These are phyloP conservation scores for Drepana falcataria DNA, from an alignment of 2,888 invertebrate genomes.

Conservation along the genomic window DNA sequence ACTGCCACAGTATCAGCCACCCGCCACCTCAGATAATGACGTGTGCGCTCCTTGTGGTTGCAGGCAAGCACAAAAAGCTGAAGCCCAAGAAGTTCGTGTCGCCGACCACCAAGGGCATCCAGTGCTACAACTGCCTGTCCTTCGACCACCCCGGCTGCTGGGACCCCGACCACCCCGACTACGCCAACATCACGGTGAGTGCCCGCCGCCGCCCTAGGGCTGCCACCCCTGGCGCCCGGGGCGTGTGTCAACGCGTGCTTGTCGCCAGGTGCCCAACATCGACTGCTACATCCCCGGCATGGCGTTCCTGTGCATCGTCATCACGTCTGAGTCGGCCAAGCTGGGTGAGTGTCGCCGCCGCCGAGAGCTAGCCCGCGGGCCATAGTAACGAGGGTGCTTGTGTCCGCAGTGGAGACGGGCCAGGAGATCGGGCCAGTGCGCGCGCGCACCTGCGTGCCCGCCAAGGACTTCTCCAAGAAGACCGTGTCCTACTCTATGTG, in stretches of 20 bases:
- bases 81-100: slow-evolving; percentile 65
- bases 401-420: slow-evolving; percentile 58
- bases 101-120: slow-evolving; percentile 59
- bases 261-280: slow-evolving; percentile 61
- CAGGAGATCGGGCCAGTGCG: slow-evolving; percentile 71
- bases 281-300: slow-evolving; percentile 74
- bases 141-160: slow-evolving; percentile 74
- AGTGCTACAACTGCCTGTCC: slow-evolving; percentile 71
- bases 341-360: slow-evolving; percentile 45
- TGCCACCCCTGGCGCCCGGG: background rate
- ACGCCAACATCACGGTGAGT: slow-evolving; percentile 62
- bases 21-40: background rate
- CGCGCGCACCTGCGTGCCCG: slow-evolving; percentile 68
- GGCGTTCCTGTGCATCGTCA: slow-evolving; percentile 67
- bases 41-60: background rate
- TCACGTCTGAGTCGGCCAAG: slow-evolving; percentile 69
- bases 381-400: slow-evolving; percentile 1
- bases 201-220: background rate
- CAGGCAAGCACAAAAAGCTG: slow-evolving; percentile 63
- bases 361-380: background rate
- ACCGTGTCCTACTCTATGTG: slow-evolving; percentile 69
- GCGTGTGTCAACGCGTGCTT: background rate
- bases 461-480: slow-evolving; percentile 70
- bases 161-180: slow-evolving; percentile 72
- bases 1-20: background rate